A percentile compares a stretch with the other conserved stretches of the same genome.
These are phyloP conservation scores for Nesogale talazaci DNA, from an alignment of 2,113 vertebrate species.

Conservation along the genomic window DNA sequence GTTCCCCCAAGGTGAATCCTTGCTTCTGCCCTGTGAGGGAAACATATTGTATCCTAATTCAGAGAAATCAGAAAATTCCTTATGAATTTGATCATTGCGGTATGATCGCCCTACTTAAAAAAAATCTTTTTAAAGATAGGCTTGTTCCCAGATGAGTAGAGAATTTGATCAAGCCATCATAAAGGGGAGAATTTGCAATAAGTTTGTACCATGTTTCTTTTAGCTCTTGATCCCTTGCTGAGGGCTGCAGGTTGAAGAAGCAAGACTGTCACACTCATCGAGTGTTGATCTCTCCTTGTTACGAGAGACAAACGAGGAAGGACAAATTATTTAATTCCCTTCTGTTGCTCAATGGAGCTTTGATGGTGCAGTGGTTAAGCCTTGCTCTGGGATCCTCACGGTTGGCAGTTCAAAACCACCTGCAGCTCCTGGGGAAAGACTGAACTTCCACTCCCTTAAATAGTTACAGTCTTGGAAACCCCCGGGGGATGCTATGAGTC, in stretches of 20 bases:
- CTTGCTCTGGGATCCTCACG: too few relatives aligned
- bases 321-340: conserved; percentile 77
- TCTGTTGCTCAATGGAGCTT: not conserved
- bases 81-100: not conserved
- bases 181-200: not conserved
- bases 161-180: too few relatives aligned
- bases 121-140: not conserved
- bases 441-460: too few relatives aligned
- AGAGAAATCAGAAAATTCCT: conserved; percentile 7
- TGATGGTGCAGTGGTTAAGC: too few relatives aligned
- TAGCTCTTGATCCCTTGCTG: conserved; percentile 56
- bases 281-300: conserved; percentile 53
- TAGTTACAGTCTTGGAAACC: too few relatives aligned
- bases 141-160: too few relatives aligned
- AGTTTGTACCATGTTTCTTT: conserved; percentile 15
- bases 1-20: not conserved
- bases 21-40: not conserved
- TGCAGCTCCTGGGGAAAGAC: too few relatives aligned
- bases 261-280: not conserved
- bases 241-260: conserved; percentile 49
- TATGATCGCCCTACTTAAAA: not conserved
- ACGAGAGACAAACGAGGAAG: conserved; percentile 67
- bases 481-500: too few relatives aligned
- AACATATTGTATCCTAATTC: not conserved
- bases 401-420: too few relatives aligned